Conservation (phyloP, 2,888 invertebrate genomes). For the Spodoptera exigua region DNA sequence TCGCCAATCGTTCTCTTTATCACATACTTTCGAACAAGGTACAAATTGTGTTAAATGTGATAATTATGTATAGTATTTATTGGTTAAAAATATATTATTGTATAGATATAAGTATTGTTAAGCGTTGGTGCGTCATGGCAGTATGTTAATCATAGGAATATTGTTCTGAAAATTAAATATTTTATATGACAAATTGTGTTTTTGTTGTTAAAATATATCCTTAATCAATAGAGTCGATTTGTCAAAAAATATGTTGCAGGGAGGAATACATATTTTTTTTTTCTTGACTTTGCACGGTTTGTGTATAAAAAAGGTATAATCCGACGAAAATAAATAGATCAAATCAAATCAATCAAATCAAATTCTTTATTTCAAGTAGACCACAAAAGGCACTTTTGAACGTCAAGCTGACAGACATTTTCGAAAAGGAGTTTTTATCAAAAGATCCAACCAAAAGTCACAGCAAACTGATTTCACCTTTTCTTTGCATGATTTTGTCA, state of each 20-base stretch:
- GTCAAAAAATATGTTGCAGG: no score
- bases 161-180: constrained; percentile 59
- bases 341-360: no score
- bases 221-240: no score
- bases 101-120: constrained; percentile 55
- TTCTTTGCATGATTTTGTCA: constrained; percentile 3
- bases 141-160: constrained; percentile 50
- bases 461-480: no score
- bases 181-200: constrained; percentile 27
- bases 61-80: constrained; percentile 66
- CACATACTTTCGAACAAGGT: constrained; percentile 63
- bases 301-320: no score
- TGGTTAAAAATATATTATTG: constrained; percentile 62
- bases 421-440: constrained; percentile 1
- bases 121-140: constrained; percentile 48
- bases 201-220: no score
- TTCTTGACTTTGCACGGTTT: no score
- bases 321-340: no score
- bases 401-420: no score
- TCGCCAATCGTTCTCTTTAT: constrained; percentile 19
- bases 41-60: constrained; percentile 80
- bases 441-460: background rate
- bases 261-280: no score
- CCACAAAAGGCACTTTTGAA: no score
- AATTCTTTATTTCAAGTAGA: no score